phyloP scores from a whole-genome alignment of 2,797 vertebrate species.

The Tragopan temminckii region DNA sequence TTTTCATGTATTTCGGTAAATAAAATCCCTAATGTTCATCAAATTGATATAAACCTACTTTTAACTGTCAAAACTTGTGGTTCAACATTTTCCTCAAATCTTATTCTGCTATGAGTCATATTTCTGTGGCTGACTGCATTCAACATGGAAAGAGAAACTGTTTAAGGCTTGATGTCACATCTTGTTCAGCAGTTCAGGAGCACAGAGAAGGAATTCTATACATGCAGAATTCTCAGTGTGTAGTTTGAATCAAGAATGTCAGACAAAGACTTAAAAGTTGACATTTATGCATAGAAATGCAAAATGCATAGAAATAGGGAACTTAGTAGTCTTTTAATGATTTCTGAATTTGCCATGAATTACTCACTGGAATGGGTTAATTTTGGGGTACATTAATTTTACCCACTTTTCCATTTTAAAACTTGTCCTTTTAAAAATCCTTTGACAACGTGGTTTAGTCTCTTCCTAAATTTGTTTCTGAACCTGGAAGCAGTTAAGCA shows the following conservation, averaged over 20 bases:
- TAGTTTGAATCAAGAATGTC: neutral
- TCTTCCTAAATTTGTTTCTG: neutral
- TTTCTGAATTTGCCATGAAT: neutral
- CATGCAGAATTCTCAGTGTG: neutral
- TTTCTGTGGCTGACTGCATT: slow-evolving; percentile 2
- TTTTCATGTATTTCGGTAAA: slow-evolving; percentile 11
- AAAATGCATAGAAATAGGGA: neutral
- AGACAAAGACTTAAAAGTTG: neutral
- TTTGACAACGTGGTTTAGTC: neutral
- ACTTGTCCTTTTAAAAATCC: neutral
- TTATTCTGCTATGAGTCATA: neutral
- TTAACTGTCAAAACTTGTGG: neutral
- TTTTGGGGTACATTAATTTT: neutral
- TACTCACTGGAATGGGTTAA: neutral
- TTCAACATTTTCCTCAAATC: neutral
- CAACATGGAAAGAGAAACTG: neutral
- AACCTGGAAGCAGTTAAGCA: neutral
- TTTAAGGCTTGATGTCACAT: neutral
- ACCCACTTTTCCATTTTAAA: neutral
- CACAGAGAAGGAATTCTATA: neutral
- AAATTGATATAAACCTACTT: slow-evolving; percentile 9
- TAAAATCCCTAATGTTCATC: neutral
- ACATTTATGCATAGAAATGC: neutral
- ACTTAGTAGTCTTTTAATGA: neutral
- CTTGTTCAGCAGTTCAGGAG: neutral